A percentile compares a stretch with the other conserved stretches of the same genome.
Conservation (phyloP, 2,797 vertebrate genomes). For the Periparus ater region DNA sequence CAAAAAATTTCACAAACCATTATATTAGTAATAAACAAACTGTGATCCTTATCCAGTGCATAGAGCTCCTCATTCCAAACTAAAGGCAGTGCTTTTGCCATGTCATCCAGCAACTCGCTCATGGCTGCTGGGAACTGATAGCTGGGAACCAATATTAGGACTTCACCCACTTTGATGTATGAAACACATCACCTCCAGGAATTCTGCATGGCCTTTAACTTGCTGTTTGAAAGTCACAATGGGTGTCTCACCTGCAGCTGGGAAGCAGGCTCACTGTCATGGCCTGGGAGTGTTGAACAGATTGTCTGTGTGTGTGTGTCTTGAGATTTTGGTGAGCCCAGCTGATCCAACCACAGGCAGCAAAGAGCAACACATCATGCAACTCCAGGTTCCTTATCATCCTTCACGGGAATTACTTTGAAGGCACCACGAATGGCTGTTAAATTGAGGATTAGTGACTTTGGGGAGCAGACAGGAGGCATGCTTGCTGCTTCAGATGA, state of each 20-base stretch:
- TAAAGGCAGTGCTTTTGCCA: neutral
- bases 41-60: neutral
- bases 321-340: neutral
- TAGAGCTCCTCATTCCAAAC: neutral
- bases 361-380: neutral
- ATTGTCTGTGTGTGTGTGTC: neutral
- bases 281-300: neutral
- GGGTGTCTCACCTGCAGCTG: neutral
- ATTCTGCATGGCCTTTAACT: neutral
- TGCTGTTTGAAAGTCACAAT: neutral
- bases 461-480: neutral
- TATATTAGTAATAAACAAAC: neutral
- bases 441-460: neutral
- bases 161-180: neutral
- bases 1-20: neutral
- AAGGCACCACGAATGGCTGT: neutral
- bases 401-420: neutral
- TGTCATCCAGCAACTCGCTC: neutral
- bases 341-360: neutral
- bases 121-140: neutral
- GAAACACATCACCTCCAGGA: neutral
- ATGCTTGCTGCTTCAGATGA: neutral
- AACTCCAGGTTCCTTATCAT: neutral
- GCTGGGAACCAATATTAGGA: neutral
- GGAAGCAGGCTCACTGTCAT: neutral